Conservation (phyloP, 2,888 invertebrate genomes). For the Petrolisthes manimaculis region DNA sequence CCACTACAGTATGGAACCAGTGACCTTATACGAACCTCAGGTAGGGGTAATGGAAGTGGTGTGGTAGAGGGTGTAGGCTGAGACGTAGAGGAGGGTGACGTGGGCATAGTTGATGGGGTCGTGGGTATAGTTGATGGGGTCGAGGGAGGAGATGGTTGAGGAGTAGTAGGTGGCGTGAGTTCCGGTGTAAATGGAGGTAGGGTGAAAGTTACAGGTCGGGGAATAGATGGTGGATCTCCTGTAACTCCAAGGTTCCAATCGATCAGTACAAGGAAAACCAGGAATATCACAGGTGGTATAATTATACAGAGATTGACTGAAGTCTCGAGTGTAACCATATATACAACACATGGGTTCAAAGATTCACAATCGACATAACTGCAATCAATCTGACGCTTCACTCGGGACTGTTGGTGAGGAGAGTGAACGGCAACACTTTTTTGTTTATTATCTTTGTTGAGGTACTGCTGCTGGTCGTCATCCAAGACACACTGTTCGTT, state of each 20-base stretch:
- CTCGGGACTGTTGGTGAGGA: background rate
- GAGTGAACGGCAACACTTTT: too few species aligned
- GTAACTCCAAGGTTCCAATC: background rate
- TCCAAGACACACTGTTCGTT: too few species aligned
- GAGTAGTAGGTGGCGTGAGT: background rate
- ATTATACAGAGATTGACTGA: background rate
- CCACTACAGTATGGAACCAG: slow-evolving; percentile 29
- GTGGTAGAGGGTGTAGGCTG: background rate
- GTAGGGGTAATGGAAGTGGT: background rate
- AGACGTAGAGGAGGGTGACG: background rate
- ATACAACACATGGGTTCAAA: background rate
- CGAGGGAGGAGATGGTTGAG: background rate
- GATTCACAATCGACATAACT: background rate
- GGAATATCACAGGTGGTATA: background rate
- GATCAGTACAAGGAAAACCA: background rate
- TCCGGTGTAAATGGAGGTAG: background rate
- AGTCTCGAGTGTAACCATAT: background rate
- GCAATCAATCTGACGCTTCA: background rate
- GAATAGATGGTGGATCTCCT: background rate
- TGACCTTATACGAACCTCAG: slow-evolving; percentile 9
- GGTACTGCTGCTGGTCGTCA: too few species aligned
- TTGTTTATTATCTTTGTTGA: too few species aligned
- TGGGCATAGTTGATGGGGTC: background rate
- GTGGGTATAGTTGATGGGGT: background rate
- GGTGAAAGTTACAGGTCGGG: background rate